These are phyloP conservation scores for Lepidotrigona ventralis DNA, from an alignment of 1,140 invertebrate genomes.

Conservation along the genomic window DNA sequence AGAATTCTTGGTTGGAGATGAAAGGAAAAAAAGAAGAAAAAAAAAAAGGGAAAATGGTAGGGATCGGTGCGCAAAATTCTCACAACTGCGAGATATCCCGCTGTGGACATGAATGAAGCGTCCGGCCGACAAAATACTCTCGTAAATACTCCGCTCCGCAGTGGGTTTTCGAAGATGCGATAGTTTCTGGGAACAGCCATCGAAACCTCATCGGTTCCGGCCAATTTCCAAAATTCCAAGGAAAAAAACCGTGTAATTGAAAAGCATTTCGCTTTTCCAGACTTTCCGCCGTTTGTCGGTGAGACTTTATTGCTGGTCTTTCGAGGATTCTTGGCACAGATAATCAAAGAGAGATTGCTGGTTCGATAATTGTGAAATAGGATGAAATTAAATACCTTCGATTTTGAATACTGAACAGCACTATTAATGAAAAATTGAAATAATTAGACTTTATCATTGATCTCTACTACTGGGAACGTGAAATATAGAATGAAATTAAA, in stretches of 20 bases:
- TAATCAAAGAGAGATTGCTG: background rate
- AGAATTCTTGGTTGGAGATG: background rate
- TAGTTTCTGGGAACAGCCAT: background rate
- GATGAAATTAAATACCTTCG: too few species aligned
- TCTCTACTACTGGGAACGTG: too few species aligned
- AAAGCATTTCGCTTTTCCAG: constrained; percentile 2
- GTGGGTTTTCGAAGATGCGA: background rate
- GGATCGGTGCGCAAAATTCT: constrained; percentile 59
- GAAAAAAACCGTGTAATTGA: constrained; percentile 40
- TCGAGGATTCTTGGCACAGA: background rate
- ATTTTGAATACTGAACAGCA: too few species aligned
- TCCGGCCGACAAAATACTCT: constrained; percentile 34
- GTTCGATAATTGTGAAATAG: too few species aligned
- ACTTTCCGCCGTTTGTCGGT: constrained; percentile 9
- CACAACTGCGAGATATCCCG: constrained; percentile 59
- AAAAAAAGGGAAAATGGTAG: constrained; percentile 11
- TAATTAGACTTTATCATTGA: too few species aligned
- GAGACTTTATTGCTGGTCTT: constrained; percentile 36
- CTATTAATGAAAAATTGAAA: too few species aligned
- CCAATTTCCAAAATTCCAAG: constrained; percentile 35
- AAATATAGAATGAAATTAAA: too few species aligned
- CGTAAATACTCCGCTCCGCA: background rate
- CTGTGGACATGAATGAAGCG: constrained; percentile 53
- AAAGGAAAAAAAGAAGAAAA: background rate
- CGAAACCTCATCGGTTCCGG: constrained; percentile 36